These are phyloP conservation scores for Trilocha varians DNA, from an alignment of 2,888 invertebrate species.

Conservation along the genomic window DNA sequence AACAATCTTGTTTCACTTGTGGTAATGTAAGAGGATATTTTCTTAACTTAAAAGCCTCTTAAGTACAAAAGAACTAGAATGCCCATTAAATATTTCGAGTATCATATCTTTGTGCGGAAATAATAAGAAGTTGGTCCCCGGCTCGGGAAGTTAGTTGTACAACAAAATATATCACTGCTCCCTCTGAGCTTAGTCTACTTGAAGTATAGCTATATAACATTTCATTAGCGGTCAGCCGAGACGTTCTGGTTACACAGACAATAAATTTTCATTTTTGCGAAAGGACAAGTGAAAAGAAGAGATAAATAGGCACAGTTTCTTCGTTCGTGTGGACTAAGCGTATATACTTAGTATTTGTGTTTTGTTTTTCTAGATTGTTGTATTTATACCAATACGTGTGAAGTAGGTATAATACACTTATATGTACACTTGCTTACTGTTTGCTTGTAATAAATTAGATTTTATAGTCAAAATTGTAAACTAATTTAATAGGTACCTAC, in stretches of 20 bases:
- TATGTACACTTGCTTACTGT: too few relatives aligned
- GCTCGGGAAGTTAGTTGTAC: constrained; percentile 23
- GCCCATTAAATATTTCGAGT: constrained; percentile 2
- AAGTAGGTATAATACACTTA: too few relatives aligned
- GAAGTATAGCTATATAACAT: constrained; percentile 44
- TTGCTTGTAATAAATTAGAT: too few relatives aligned
- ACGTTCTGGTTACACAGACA: constrained; percentile 45
- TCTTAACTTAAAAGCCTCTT: constrained; percentile 3
- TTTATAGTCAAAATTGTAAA: too few relatives aligned
- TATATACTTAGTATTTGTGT: neutral
- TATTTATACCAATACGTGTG: too few relatives aligned
- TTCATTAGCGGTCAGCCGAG: constrained; percentile 58
- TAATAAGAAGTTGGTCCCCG: constrained; percentile 18
- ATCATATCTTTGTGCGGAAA: constrained; percentile 9
- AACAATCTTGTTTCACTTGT: constrained; percentile 1
- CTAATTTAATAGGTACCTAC: too few relatives aligned
- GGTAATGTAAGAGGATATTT: constrained; percentile 5
- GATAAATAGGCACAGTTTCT: constrained; percentile 39
- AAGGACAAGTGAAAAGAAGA: constrained; percentile 62
- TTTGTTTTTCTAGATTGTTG: too few relatives aligned
- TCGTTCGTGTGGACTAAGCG: neutral
- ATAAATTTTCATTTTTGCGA: constrained; percentile 67
- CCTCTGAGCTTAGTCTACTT: constrained; percentile 19
- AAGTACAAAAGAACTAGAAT: neutral
- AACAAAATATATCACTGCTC: constrained; percentile 30